Conservation (phyloP, 2,888 invertebrate species). For the Melinaea menophilus region DNA sequence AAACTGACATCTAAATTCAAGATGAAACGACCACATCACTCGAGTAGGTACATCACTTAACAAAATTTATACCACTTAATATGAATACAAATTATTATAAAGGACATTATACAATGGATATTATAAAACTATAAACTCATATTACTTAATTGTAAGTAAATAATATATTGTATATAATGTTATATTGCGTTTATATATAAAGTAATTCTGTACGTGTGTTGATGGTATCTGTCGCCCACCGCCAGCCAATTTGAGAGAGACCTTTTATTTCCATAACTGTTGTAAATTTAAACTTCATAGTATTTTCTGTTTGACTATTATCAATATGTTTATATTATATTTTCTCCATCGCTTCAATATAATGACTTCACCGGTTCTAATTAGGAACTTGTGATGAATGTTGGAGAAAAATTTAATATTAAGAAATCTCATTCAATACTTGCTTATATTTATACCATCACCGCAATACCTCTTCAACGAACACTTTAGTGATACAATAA, state of each 20-base stretch:
- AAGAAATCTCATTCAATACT: too few relatives aligned
- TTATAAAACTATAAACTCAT: neutral
- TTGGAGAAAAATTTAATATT: too few relatives aligned
- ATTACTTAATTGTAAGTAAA: neutral
- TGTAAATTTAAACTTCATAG: neutral
- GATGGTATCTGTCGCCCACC: slow-evolving; percentile 47
- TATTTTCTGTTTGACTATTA: neutral
- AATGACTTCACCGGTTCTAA: too few relatives aligned
- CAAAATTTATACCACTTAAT: slow-evolving; percentile 27
- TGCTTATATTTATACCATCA: too few relatives aligned
- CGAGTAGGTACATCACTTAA: slow-evolving; percentile 21
- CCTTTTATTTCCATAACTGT: slow-evolving; percentile 11
- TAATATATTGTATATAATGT: neutral
- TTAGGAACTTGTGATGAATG: too few relatives aligned
- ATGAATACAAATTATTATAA: slow-evolving; percentile 44
- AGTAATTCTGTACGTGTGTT: slow-evolving; percentile 37
- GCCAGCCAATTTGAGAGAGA: slow-evolving; percentile 35
- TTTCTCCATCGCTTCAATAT: too few relatives aligned
- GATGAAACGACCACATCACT: slow-evolving; percentile 18
- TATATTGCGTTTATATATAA: neutral
- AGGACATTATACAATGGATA: slow-evolving; percentile 13
- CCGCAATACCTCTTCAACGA: too few relatives aligned
- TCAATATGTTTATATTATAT: too few relatives aligned
- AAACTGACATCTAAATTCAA: slow-evolving; percentile 12
- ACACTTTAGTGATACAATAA: too few relatives aligned